Evolutionary conservation across 2,797 vertebrate genomes (phyloP).

Genomic region (Benthosema pterotum): DNA sequence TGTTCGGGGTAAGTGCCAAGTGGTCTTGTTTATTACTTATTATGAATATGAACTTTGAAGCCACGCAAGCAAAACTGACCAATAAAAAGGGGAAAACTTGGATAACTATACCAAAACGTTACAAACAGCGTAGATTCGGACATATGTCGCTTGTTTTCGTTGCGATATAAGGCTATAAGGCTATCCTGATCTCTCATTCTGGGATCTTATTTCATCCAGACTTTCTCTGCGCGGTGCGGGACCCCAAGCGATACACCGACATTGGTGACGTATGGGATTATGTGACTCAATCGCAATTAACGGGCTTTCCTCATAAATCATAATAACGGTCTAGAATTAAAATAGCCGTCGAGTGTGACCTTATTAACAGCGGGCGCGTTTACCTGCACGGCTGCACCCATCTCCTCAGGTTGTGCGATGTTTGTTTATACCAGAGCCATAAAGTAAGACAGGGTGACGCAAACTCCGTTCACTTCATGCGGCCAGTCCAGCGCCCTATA

Average conservation of each 20-base stretch:
- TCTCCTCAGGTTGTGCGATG: neutral
- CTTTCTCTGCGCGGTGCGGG: neutral
- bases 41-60: neutral
- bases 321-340: neutral
- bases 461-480: no score
- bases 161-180: no score
- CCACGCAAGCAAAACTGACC: neutral
- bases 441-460: no score
- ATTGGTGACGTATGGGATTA: neutral
- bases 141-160: neutral
- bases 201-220: slow-evolving; percentile 1
- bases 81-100: neutral
- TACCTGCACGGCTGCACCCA: no score
- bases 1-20: neutral
- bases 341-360: neutral
- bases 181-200: neutral
- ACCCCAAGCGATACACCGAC: neutral
- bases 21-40: neutral
- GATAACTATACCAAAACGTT: no score
- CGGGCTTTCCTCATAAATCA: neutral
- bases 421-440: no score
- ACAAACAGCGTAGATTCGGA: no score
- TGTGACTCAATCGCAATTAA: neutral
- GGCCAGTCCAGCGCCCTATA: no score
- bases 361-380: neutral